Evolutionary conservation across 2,113 vertebrate species (phyloP).

Genomic region (Siniperca chuatsi): DNA sequence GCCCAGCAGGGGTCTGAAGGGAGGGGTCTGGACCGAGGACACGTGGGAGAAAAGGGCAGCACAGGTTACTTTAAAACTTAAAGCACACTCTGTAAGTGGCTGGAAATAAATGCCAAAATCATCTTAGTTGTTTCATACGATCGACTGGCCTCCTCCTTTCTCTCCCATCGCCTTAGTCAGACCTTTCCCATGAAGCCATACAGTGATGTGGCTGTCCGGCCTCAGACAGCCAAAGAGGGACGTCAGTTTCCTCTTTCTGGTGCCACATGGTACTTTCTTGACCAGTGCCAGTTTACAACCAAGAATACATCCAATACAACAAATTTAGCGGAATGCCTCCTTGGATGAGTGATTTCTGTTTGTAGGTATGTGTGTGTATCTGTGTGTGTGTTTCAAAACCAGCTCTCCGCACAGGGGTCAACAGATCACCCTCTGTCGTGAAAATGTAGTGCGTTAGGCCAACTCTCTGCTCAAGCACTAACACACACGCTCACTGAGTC

Average conservation of each 20-base stretch:
- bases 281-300: constrained; percentile 75
- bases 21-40: constrained; percentile 49
- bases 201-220: not conserved
- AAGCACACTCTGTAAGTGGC: constrained; percentile 44
- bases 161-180: constrained; percentile 42
- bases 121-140: not conserved
- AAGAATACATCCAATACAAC: constrained; percentile 49
- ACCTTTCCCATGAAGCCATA: constrained; percentile 62
- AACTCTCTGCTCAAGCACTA: constrained; percentile 49
- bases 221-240: constrained; percentile 30
- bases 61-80: not conserved
- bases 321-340: constrained; percentile 42
- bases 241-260: constrained; percentile 34
- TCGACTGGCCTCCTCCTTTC: not conserved
- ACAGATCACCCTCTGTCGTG: constrained; percentile 30
- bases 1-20: constrained; percentile 10
- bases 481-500: constrained; percentile 21
- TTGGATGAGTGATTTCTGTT: constrained; percentile 35
- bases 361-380: constrained; percentile 28
- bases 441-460: constrained; percentile 32
- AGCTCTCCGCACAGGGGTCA: constrained; percentile 56
- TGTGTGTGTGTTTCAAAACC: constrained; percentile 57
- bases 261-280: constrained; percentile 53
- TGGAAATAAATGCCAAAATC: not conserved
- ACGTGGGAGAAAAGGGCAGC: constrained; percentile 20